Evolutionary conservation across 1,140 invertebrate species (phyloP).

Genomic region (Euwallacea fornicatus): DNA sequence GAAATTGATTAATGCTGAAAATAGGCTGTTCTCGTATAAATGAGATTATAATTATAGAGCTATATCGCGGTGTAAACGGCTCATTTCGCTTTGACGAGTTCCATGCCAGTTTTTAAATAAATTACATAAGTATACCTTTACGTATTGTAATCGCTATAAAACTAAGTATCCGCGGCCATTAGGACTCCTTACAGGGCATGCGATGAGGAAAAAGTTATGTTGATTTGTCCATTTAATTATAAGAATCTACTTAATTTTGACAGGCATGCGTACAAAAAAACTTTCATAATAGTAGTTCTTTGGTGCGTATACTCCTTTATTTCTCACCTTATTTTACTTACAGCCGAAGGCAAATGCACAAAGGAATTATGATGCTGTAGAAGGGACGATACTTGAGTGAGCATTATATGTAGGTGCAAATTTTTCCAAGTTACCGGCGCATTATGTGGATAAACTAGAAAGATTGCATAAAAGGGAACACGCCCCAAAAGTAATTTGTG

Average conservation of each 20-base stretch:
- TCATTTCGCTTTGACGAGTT: constrained; percentile 29
- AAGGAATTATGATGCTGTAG: no score
- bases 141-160: constrained; percentile 16
- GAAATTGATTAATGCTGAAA: constrained; percentile 23
- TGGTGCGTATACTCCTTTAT: no score
- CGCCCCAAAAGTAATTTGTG: constrained; percentile 18
- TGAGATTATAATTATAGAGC: constrained; percentile 29
- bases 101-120: constrained; percentile 24
- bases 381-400: no score
- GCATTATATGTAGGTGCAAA: no score
- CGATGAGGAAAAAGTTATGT: neutral
- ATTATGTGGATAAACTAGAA: constrained; percentile 5
- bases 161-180: constrained; percentile 15
- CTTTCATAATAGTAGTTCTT: no score
- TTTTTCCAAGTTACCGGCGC: constrained; percentile 4
- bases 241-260: no score
- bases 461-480: constrained; percentile 15
- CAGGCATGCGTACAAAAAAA: no score
- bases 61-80: constrained; percentile 27
- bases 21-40: constrained; percentile 19
- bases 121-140: constrained; percentile 22
- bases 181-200: constrained; percentile 5
- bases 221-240: neutral
- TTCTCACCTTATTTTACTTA: no score
- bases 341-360: no score